Percentiles rank a stretch among this genome's conserved stretches.
Conservation (phyloP, 2,113 vertebrate species). For the Mesocricetus auratus region DNA sequence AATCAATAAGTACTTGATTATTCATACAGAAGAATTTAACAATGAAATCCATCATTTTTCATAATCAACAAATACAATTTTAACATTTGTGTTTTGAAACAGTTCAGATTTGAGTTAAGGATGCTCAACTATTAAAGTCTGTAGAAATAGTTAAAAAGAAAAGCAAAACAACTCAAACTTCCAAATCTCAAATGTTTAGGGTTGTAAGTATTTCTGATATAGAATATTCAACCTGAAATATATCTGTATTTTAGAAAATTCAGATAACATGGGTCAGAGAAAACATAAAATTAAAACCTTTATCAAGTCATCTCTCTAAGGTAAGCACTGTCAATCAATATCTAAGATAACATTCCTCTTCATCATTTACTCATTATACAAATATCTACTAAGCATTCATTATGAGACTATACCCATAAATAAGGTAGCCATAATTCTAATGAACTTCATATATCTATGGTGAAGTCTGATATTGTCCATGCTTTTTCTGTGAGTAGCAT, state of each 20-base stretch:
- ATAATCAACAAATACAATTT: not conserved
- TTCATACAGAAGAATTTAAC: not conserved
- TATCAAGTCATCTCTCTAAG: not conserved
- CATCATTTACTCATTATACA: not conserved
- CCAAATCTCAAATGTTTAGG: not conserved
- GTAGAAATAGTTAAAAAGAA: not conserved
- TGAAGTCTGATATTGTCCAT: not conserved
- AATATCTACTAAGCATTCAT: not conserved
- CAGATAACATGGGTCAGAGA: not conserved
- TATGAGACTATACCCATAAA: not conserved
- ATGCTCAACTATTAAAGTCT: not conserved
- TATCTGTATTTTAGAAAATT: conserved; percentile 34
- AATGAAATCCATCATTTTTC: not conserved
- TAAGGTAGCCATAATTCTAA: not conserved
- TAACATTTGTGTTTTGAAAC: not conserved
- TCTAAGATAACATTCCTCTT: conserved; percentile 13
- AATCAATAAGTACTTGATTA: not conserved
- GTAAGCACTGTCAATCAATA: conserved; percentile 15
- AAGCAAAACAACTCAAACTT: not conserved
- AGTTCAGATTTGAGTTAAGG: not conserved
- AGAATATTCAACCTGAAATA: not conserved
- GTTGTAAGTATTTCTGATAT: not conserved
- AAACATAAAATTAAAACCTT: conserved; percentile 47
- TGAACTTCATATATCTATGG: not conserved
- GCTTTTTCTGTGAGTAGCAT: not conserved